Evolutionary conservation across 2,113 vertebrate genomes (phyloP).

Genomic region (Strix uralensis): DNA sequence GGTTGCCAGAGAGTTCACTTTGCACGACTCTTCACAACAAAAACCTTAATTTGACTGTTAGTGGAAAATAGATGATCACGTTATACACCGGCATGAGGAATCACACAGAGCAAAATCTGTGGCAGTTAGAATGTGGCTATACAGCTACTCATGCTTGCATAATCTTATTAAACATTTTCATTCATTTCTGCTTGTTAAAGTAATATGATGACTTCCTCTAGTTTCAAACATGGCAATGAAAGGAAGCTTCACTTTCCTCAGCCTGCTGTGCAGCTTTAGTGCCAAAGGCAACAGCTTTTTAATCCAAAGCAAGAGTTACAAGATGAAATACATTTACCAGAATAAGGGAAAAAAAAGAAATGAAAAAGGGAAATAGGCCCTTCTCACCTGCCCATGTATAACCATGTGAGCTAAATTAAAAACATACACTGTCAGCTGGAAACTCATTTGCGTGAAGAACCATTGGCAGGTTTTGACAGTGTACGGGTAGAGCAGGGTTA

Average conservation of each 20-base stretch:
- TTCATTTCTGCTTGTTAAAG: constrained; percentile 67
- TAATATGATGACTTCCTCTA: constrained; percentile 50
- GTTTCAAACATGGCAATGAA: constrained; percentile 60
- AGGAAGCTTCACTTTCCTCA: constrained; percentile 47
- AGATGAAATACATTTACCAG: constrained; percentile 48
- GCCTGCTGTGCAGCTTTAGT: constrained; percentile 51
- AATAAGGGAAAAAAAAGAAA: not conserved
- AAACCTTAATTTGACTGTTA: not conserved
- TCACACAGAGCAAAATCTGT: not conserved
- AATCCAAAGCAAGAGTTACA: constrained; percentile 55
- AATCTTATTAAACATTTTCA: constrained; percentile 56
- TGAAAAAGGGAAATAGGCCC: constrained; percentile 24
- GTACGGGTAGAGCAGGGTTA: not conserved
- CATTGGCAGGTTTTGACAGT: not conserved
- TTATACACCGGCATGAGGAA: not conserved
- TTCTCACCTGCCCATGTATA: constrained; percentile 46
- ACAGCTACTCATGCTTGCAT: constrained; percentile 30
- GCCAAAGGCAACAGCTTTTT: constrained; percentile 69
- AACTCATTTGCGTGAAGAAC: not conserved
- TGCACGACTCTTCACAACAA: not conserved
- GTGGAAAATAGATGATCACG: not conserved
- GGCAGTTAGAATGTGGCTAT: not conserved
- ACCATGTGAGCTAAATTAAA: constrained; percentile 56
- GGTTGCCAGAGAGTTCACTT: not conserved
- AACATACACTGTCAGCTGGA: constrained; percentile 49